Evolutionary conservation across 2,888 invertebrate genomes (phyloP).

Genomic region (Euproctis similis): DNA sequence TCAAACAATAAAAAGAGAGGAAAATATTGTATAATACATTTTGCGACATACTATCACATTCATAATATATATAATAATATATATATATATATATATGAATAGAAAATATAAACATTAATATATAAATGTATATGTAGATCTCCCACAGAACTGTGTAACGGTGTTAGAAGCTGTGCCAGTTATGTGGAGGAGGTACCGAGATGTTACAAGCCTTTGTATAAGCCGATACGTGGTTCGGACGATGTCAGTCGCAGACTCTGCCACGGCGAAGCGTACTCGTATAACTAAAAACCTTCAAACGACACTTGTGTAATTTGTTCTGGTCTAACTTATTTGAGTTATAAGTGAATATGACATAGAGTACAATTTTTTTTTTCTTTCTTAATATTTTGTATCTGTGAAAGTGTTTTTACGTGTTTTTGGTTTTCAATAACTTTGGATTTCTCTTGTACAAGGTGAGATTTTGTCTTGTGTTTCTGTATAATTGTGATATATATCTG

Average conservation of each 20-base stretch:
- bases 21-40: too few species aligned
- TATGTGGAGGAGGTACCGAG: slow-evolving; percentile 22
- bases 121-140: too few species aligned
- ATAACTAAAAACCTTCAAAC: slow-evolving; percentile 2
- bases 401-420: slow-evolving; percentile 18
- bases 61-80: too few species aligned
- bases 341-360: slow-evolving; percentile 19
- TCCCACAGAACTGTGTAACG: slow-evolving; percentile 22
- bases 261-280: slow-evolving; percentile 15
- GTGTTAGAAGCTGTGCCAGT: slow-evolving; percentile 18
- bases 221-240: slow-evolving; percentile 19
- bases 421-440: slow-evolving; percentile 13
- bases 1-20: too few species aligned
- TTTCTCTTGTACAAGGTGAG: slow-evolving; percentile 18
- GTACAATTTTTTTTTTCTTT: slow-evolving; percentile 7
- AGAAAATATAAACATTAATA: too few species aligned
- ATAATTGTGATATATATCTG: too few species aligned
- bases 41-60: too few species aligned
- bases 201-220: slow-evolving; percentile 21
- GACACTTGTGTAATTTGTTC: not conserved
- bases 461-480: not conserved
- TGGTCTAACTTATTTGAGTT: slow-evolving; percentile 4
- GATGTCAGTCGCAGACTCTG: slow-evolving; percentile 21
- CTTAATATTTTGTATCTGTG: slow-evolving; percentile 12
- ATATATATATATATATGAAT: too few species aligned